Evolutionary conservation across 64 coral and sea anemone species (phyloP), one percentile per base, ranked within the genome.

Genomic region (Montipora capricornis): DNA sequence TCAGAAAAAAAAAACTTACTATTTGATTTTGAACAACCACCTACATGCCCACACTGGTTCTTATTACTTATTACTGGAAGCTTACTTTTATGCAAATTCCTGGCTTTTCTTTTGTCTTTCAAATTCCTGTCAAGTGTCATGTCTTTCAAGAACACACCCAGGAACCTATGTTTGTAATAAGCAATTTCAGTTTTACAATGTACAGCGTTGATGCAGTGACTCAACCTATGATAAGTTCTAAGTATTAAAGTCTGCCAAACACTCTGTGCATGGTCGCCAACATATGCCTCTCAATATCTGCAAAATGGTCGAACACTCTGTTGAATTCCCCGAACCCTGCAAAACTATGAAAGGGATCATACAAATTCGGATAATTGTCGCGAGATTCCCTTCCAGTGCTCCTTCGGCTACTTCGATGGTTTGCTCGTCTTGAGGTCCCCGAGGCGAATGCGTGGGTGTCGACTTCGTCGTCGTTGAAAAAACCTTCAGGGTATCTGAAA

Each of bases 211-310:
- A 57, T 57, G 53, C 6, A 37, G 6, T 57, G 53, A 57, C 53
- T 11, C 11, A 57, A 57, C 53, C 11, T 57, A 11, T 57, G 53
- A 57, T 57, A 6, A 57, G 53, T 6, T 4, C 10, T 57, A 57
- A 57, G 53, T 57, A 57, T 68, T 68, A 14, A 19, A 16, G 64
- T 68, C 86, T 81, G 16, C 93, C 93, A 68, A 94, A 94, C 6
- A 94, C 83, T 50, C 74, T 74, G 0, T 88, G 57, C 93, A 94
- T 94, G 49, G 89, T 90, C 5, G 88, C 69, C 87, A 84, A 77
- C 93, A 94, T 94, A 20, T 94, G 79, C 45, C 81, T 80, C 10
- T 83, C 87, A 87, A 94, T 90, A 52, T 94, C 93, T 14, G 88
- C 79, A 50, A 94, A 90, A 12, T 81, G 93, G 53, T 90, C 88